Evolutionary conservation across 2,888 invertebrate species (phyloP), one percentile per base, ranked within the genome.

Genomic region (Parnassius smintheus): DNA sequence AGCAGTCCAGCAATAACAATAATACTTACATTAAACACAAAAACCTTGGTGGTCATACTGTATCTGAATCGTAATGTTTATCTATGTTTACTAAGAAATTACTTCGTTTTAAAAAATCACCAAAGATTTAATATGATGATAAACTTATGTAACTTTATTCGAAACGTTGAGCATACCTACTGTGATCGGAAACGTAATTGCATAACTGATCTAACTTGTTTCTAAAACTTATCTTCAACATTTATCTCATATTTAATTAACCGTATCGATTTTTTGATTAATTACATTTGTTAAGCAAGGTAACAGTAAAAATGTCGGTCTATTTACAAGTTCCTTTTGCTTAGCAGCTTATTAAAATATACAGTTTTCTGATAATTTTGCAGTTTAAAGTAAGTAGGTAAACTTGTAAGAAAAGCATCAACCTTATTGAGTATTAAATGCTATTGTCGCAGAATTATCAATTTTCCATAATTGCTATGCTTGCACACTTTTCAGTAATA

Each of bases 211-310:
- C 61, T 57, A 64, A 64, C 65, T 64, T 56, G 65, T 67, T 67
- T 65, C 59, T 66, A 58, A 68, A 65, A 61, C 54, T 66, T 62
- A 68, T 62, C 66, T 60, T 56, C 45, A 62, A 65, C 61, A 61
- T 66, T 68, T 64, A 66, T 70, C 53, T 65, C 58, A 55, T 60
- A 64, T 65, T 65, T 65, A 65, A 67, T 67, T 67, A 67, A 64
- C 60, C 65, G 59, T 62, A 61, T 66, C 62, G 70, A 66, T 67
- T 65, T 69, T 70, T 72, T 68, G 65, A 69, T 74, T 71, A 73
- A 69, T 73, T 59, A 66, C 63, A 8, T 49, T 13, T 49, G 13
- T 65, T 67, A 61, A 55, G 53, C 65, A 64, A 70, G 75, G 74
- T 74, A 62, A 71, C 53, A 41, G 57, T 62, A 22, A 50, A 62